Percentiles rank a stretch among this genome's conserved stretches.
These are phyloP conservation scores for Rhabdomys dilectus DNA, from an alignment of 2,113 vertebrate genomes.

Conservation along the genomic window DNA sequence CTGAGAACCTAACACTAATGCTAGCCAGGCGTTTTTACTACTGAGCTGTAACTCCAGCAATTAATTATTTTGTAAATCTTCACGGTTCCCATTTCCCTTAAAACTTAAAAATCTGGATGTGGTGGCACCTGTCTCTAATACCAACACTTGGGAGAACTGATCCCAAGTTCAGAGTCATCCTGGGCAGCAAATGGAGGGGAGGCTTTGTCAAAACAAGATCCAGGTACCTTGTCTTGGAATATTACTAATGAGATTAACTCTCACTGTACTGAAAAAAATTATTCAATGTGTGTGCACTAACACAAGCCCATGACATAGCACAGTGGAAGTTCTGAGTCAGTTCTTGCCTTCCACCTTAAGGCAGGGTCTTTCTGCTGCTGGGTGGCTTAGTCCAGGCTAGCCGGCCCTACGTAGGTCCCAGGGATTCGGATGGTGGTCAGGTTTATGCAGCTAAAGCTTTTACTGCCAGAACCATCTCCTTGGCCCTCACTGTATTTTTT, in stretches of 20 bases:
- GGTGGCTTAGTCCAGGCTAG: background rate
- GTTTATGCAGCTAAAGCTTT: background rate
- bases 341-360: background rate
- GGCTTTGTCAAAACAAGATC: background rate
- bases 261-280: background rate
- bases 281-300: background rate
- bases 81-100: background rate
- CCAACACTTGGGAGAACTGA: background rate
- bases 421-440: background rate
- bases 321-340: background rate
- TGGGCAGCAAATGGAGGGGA: background rate
- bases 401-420: background rate
- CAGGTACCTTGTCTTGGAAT: background rate
- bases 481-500: background rate
- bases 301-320: background rate
- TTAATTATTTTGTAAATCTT: constrained; percentile 27
- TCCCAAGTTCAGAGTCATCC: background rate
- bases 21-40: background rate
- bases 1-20: background rate
- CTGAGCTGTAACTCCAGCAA: background rate
- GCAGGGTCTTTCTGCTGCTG: background rate
- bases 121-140: background rate
- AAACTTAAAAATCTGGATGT: background rate
- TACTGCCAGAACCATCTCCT: background rate
- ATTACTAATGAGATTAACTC: constrained; percentile 1